Evolutionary conservation across 2,888 invertebrate genomes (phyloP).

Genomic region (Epirrhoe alternata): DNA sequence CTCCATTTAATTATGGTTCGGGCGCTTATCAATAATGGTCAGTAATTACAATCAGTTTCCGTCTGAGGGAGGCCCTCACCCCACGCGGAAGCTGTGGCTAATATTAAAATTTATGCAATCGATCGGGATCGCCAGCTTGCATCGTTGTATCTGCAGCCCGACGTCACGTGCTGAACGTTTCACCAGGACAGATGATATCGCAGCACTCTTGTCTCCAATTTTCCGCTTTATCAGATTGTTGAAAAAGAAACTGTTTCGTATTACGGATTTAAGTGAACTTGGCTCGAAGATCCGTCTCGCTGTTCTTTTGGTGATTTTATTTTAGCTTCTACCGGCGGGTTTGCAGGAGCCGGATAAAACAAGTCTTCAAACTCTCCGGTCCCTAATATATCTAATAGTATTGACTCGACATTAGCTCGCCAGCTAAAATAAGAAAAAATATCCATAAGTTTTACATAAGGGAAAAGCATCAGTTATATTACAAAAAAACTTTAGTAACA

Average conservation of each 20-base stretch:
- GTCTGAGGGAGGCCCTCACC: constrained; percentile 29
- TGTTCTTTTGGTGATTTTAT: constrained; percentile 12
- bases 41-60: constrained; percentile 56
- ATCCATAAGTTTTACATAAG: no score
- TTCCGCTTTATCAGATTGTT: constrained; percentile 49
- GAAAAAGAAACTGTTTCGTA: constrained; percentile 33
- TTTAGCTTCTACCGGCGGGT: not conserved
- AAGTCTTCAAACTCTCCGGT: constrained; percentile 26
- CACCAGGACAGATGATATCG: constrained; percentile 58
- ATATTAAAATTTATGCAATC: constrained; percentile 75
- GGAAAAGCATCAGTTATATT: no score
- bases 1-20: constrained; percentile 57
- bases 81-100: constrained; percentile 44
- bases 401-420: no score
- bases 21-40: constrained; percentile 65
- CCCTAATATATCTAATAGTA: constrained; percentile 21
- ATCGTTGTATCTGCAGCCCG: constrained; percentile 50
- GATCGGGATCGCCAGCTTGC: constrained; percentile 64
- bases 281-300: constrained; percentile 26
- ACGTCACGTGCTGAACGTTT: constrained; percentile 57
- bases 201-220: constrained; percentile 44
- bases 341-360: not conserved
- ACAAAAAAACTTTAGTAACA: no score
- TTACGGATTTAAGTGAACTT: constrained; percentile 31
- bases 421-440: no score